Percentiles rank a stretch among this genome's conserved stretches.
Evolutionary conservation across 1,140 invertebrate genomes (phyloP).

Genomic region (Batillaria attramentaria): DNA sequence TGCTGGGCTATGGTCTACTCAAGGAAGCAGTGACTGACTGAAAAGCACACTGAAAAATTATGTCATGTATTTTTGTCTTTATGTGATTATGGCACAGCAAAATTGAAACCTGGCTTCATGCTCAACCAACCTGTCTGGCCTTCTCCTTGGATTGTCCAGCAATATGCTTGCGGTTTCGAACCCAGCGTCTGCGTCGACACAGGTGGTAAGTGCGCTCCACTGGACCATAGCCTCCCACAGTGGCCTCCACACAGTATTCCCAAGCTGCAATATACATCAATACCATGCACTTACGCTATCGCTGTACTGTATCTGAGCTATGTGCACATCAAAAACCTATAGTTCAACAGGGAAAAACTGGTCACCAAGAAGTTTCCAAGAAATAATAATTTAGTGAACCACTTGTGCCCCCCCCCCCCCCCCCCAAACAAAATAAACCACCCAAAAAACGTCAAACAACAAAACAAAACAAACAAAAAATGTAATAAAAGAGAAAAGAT

Average conservation of each 20-base stretch:
- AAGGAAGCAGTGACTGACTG: too few relatives aligned
- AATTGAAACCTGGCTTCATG: slow-evolving; percentile 44
- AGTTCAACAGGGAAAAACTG: too few relatives aligned
- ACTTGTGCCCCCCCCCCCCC: too few relatives aligned
- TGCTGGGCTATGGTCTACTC: too few relatives aligned
- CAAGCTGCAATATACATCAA: slow-evolving; percentile 63
- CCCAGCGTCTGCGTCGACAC: slow-evolving; percentile 72
- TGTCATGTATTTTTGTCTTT: too few relatives aligned
- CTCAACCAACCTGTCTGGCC: slow-evolving; percentile 51
- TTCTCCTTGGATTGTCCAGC: slow-evolving; percentile 55
- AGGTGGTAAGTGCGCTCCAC: slow-evolving; percentile 74
- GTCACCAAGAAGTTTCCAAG: too few relatives aligned
- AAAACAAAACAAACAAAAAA: neutral
- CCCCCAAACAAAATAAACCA: neutral
- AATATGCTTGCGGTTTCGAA: slow-evolving; percentile 67
- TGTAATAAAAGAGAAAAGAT: neutral
- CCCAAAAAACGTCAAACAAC: neutral
- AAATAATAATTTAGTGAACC: too few relatives aligned
- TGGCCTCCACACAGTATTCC: slow-evolving; percentile 74
- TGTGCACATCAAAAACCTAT: too few relatives aligned
- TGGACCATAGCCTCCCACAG: slow-evolving; percentile 72
- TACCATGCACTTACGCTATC: neutral
- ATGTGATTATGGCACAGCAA: neutral
- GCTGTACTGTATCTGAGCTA: too few relatives aligned
- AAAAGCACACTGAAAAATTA: too few relatives aligned